These are phyloP conservation scores for Gavialis gangeticus DNA, from an alignment of 2,113 vertebrate genomes.

Conservation along the genomic window DNA sequence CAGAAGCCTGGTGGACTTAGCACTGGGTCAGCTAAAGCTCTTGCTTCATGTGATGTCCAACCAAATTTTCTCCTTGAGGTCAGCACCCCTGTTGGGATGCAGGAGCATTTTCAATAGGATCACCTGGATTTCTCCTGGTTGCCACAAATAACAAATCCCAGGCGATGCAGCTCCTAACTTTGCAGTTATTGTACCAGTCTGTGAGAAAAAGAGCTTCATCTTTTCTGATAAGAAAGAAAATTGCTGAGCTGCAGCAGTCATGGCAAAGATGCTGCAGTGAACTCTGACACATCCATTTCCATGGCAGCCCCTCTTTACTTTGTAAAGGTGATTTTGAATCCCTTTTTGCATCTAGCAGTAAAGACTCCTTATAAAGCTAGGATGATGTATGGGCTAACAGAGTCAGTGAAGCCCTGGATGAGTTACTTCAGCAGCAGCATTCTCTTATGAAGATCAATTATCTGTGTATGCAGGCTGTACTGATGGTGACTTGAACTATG, in stretches of 20 bases:
- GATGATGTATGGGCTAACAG: background rate
- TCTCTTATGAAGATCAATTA: background rate
- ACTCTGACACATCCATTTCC: background rate
- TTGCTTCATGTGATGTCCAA: background rate
- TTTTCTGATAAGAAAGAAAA: background rate
- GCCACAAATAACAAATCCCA: background rate
- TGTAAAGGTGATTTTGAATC: background rate
- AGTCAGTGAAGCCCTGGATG: background rate
- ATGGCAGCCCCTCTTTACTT: background rate
- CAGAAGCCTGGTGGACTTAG: background rate
- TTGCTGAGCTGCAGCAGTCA: background rate
- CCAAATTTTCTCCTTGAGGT: background rate
- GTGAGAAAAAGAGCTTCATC: background rate
- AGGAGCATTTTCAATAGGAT: background rate
- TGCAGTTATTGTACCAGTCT: background rate
- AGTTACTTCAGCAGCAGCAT: accelerated
- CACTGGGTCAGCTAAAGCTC: background rate
- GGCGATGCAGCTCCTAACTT: background rate
- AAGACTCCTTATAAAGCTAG: background rate
- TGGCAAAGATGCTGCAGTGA: background rate
- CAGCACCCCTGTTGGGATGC: background rate
- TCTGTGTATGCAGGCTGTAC: accelerated
- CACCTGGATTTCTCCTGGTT: background rate
- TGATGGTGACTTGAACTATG: accelerated
- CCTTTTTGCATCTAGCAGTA: background rate